Evolutionary conservation across 2,888 invertebrate genomes (phyloP).

Genomic region (Eilema depressum): DNA sequence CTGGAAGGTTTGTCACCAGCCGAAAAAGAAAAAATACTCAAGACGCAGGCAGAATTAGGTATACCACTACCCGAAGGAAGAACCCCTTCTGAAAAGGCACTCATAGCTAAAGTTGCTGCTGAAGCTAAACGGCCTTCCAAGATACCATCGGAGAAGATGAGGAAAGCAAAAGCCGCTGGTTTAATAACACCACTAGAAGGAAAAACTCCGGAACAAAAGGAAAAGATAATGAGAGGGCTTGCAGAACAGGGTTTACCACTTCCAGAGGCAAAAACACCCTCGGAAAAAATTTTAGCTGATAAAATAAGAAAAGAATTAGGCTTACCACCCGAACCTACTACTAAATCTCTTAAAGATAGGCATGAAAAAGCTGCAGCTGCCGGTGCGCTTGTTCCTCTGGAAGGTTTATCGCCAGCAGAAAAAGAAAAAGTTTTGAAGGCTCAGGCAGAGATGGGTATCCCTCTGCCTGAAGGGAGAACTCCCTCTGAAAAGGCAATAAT

Average conservation of each 20-base stretch:
- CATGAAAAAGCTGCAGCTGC: slow-evolving; percentile 41
- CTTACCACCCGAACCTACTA: slow-evolving; percentile 53
- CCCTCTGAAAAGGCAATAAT: slow-evolving; percentile 17
- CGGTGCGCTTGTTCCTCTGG: slow-evolving; percentile 52
- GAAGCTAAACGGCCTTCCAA: slow-evolving; percentile 17
- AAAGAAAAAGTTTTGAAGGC: slow-evolving; percentile 55
- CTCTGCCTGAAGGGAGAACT: slow-evolving; percentile 55
- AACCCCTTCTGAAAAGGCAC: slow-evolving; percentile 37
- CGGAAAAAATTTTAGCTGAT: slow-evolving; percentile 55
- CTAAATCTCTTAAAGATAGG: slow-evolving; percentile 37
- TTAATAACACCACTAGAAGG: slow-evolving; percentile 51
- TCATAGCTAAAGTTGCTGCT: slow-evolving; percentile 27
- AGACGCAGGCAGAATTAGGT: slow-evolving; percentile 22
- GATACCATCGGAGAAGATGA: not conserved
- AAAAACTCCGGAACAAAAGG: slow-evolving; percentile 50
- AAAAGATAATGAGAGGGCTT: slow-evolving; percentile 51
- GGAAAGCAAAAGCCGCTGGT: not conserved
- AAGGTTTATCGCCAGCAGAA: slow-evolving; percentile 50
- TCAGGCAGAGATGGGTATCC: slow-evolving; percentile 46
- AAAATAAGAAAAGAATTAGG: slow-evolving; percentile 53
- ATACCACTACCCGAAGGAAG: slow-evolving; percentile 44
- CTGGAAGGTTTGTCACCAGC: slow-evolving; percentile 44
- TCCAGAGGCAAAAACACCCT: slow-evolving; percentile 56
- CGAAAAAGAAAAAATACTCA: slow-evolving; percentile 35
- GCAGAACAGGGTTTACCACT: slow-evolving; percentile 53